Conservation (phyloP, 2,797 vertebrate genomes). For the Chrosomus eos region DNA sequence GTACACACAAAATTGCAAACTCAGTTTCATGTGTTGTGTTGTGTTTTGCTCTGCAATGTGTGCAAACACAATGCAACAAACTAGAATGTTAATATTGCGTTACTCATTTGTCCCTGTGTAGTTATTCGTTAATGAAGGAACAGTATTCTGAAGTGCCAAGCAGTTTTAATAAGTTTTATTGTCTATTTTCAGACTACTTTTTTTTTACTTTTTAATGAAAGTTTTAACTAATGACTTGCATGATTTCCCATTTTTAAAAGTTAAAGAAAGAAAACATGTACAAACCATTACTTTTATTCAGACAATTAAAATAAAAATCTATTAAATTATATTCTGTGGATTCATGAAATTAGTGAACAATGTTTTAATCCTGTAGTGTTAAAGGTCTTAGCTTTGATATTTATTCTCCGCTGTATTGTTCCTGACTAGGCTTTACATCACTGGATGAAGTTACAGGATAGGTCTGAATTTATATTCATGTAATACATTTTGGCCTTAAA, state of each 20-base stretch:
- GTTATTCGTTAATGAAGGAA: too few species aligned
- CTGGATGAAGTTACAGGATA: slow-evolving; percentile 33
- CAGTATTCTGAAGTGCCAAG: too few species aligned
- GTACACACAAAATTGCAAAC: background rate
- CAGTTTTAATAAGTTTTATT: too few species aligned
- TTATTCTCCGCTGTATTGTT: background rate
- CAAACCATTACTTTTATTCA: background rate
- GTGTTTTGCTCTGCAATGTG: background rate
- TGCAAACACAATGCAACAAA: background rate
- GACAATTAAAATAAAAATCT: background rate
- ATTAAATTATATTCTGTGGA: background rate
- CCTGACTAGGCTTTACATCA: slow-evolving; percentile 10
- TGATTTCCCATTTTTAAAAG: background rate
- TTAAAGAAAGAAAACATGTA: background rate
- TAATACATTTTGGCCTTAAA: slow-evolving; percentile 3
- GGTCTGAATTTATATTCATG: slow-evolving; percentile 32
- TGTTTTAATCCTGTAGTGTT: background rate
- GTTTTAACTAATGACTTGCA: background rate
- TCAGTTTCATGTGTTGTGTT: background rate
- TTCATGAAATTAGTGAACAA: background rate
- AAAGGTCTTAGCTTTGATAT: background rate
- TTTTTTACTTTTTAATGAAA: background rate
- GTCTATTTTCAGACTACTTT: too few species aligned
- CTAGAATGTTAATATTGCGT: too few species aligned
- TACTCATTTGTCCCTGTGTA: too few species aligned